Evolutionary conservation across 2,113 vertebrate genomes (phyloP).

Genomic region (Gopherus evgoodei): DNA sequence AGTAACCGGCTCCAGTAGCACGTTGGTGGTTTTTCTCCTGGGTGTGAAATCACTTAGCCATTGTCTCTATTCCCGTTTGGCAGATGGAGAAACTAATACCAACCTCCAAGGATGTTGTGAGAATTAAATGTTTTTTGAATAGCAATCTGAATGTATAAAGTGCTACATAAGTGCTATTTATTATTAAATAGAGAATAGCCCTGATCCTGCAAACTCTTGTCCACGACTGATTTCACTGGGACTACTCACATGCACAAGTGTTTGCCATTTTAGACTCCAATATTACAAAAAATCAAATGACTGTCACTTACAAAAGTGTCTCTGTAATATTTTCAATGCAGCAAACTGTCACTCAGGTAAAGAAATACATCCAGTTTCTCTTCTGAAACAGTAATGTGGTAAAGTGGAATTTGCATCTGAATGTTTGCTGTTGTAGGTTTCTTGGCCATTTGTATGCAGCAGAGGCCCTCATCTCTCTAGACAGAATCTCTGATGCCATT

Average conservation of each 20-base stretch:
- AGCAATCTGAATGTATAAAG: background rate
- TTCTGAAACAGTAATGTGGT: background rate
- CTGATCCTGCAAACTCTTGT: background rate
- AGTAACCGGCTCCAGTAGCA: background rate
- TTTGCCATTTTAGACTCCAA: background rate
- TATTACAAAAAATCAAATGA: background rate
- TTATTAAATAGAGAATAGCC: background rate
- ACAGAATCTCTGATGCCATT: slow-evolving; percentile 98
- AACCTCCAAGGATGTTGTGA: background rate
- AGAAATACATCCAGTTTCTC: background rate
- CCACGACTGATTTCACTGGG: background rate
- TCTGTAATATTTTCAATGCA: background rate
- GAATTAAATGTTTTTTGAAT: background rate
- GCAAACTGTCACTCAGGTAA: background rate
- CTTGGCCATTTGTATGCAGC: slow-evolving; percentile 97
- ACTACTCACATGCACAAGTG: background rate
- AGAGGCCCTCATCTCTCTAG: slow-evolving; percentile 97
- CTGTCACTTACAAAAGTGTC: background rate
- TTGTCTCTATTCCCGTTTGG: background rate
- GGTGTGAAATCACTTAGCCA: background rate
- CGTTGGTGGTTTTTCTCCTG: background rate
- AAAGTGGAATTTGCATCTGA: slow-evolving; percentile 12
- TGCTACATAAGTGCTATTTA: background rate
- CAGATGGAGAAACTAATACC: background rate
- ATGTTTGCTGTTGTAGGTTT: slow-evolving; percentile 83